phyloP scores from a whole-genome alignment of 2,888 invertebrate genomes.

The Scaptodrosophila latifasciaeformis region DNA sequence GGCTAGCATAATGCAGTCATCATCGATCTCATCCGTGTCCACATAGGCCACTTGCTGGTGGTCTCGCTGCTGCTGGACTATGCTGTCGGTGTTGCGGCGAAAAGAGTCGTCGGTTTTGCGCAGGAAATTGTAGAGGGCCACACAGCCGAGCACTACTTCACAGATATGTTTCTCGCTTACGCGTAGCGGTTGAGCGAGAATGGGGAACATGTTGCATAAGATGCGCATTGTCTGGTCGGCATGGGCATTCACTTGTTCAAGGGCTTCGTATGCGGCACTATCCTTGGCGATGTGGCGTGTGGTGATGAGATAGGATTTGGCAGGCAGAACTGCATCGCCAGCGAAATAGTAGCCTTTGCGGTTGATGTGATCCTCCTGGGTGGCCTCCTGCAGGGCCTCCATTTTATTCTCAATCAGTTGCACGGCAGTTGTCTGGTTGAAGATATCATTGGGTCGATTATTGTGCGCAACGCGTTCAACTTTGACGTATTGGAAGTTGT shows the following conservation, averaged over 20 bases:
- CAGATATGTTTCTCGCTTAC: constrained; percentile 69
- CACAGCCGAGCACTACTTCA: constrained; percentile 71
- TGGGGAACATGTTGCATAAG: constrained; percentile 71
- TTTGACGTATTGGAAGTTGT: constrained; percentile 71
- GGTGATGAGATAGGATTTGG: constrained; percentile 67
- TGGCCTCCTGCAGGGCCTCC: constrained; percentile 34
- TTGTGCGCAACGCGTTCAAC: constrained; percentile 64
- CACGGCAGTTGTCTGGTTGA: constrained; percentile 67
- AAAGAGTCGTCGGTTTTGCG: constrained; percentile 70
- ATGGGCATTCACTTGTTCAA: constrained; percentile 58
- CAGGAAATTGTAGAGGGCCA: constrained; percentile 72
- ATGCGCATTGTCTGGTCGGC: constrained; percentile 67
- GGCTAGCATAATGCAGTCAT: constrained; percentile 66
- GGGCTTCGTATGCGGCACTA: constrained; percentile 42
- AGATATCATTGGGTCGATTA: constrained; percentile 61
- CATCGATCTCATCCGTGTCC: constrained; percentile 62
- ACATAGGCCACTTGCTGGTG: constrained; percentile 46
- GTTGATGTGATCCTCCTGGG: constrained; percentile 23
- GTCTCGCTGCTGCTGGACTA: constrained; percentile 45
- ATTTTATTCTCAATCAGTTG: constrained; percentile 60
- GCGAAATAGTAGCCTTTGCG: constrained; percentile 59
- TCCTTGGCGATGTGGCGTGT: constrained; percentile 51
- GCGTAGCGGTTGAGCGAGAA: constrained; percentile 68
- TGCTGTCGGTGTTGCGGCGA: constrained; percentile 65
- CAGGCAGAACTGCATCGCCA: constrained; percentile 64